Conservation (phyloP, 2,888 invertebrate genomes). For the Timema cristinae region DNA sequence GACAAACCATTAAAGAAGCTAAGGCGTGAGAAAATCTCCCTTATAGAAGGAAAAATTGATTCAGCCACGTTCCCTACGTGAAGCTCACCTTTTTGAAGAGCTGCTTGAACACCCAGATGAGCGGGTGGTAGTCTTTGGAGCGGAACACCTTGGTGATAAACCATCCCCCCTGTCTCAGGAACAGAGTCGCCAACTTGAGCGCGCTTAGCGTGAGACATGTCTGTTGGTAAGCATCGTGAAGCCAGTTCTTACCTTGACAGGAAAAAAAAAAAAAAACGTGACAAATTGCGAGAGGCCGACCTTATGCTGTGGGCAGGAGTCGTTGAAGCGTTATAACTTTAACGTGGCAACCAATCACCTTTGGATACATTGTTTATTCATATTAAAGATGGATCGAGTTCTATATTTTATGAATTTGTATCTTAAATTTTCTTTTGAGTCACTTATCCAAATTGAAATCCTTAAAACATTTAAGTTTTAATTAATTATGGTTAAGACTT, state of each 20-base stretch:
- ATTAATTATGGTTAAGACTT: too few relatives aligned
- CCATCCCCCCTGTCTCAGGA: slow-evolving; percentile 88
- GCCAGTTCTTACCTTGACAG: slow-evolving; percentile 78
- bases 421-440: too few relatives aligned
- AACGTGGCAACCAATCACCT: too few relatives aligned
- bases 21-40: too few relatives aligned
- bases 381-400: too few relatives aligned
- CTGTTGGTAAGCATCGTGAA: slow-evolving; percentile 96
- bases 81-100: slow-evolving; percentile 75
- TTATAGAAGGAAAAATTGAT: slow-evolving; percentile 21
- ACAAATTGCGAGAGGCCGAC: neutral
- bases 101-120: slow-evolving; percentile 94
- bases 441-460: too few relatives aligned
- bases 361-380: too few relatives aligned
- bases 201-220: slow-evolving; percentile 88
- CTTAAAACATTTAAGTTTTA: too few relatives aligned
- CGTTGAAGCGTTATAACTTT: too few relatives aligned
- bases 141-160: slow-evolving; percentile 98
- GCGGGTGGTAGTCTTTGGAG: slow-evolving; percentile 94
- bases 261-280: neutral
- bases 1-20: too few relatives aligned
- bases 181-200: slow-evolving; percentile 84
- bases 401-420: too few relatives aligned
- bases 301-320: neutral
- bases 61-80: too few relatives aligned